Conservation (phyloP, 1,140 invertebrate species). For the Pseudachorutes palmiensis region DNA sequence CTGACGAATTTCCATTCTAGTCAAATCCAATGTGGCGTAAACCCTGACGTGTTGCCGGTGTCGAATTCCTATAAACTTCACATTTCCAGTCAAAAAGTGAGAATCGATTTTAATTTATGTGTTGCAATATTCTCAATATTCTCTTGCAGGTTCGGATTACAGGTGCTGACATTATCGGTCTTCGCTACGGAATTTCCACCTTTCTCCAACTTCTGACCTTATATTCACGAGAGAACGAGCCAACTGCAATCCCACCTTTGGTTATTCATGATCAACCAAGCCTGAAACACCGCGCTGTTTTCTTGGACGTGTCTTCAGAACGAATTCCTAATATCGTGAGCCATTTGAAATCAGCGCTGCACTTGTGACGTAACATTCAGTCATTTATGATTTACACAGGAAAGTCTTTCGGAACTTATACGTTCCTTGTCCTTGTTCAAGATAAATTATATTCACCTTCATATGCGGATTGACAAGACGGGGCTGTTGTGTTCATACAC, state of each 20-base stretch:
- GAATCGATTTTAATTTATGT: background rate
- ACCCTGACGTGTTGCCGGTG: conserved; percentile 37
- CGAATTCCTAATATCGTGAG: conserved; percentile 52
- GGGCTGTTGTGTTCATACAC: conserved; percentile 46
- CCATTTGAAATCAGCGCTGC: conserved; percentile 11
- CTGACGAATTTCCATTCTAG: conserved; percentile 31
- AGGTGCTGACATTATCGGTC: conserved; percentile 49
- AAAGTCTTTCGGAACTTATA: conserved; percentile 52
- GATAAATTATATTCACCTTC: conserved; percentile 53
- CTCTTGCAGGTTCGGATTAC: conserved; percentile 49
- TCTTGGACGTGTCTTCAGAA: conserved; percentile 56
- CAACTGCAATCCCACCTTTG: conserved; percentile 46
- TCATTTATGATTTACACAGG: conserved; percentile 40
- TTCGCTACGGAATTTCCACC: conserved; percentile 56
- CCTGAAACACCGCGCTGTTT: conserved; percentile 51
- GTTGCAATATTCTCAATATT: conserved; percentile 23
- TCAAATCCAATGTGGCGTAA: conserved; percentile 34
- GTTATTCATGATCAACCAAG: conserved; percentile 57
- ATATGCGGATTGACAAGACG: conserved; percentile 48
- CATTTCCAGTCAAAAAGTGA: conserved; percentile 37
- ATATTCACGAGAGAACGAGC: conserved; percentile 43
- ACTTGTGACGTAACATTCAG: conserved; percentile 6
- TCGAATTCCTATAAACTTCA: conserved; percentile 32
- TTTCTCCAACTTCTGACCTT: conserved; percentile 54
- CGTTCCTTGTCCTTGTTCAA: conserved; percentile 54